Conservation (phyloP, 2,113 vertebrate genomes). For the Hippocampus zosterae region DNA sequence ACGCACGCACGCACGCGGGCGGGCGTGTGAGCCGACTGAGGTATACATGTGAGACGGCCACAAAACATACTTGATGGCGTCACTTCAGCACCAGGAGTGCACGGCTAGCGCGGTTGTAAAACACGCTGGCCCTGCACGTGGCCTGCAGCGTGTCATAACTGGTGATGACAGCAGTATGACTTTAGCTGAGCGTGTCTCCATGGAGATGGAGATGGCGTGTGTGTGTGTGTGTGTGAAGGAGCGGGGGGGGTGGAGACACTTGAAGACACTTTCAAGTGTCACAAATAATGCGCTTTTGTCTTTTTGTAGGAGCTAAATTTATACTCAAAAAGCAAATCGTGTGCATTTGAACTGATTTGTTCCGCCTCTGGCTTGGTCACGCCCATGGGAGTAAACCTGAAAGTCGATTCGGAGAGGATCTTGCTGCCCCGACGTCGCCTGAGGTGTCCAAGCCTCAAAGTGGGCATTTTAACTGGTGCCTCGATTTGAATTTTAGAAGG, state of each 20-base stretch:
- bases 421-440: background rate
- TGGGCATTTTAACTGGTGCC: conserved; percentile 21
- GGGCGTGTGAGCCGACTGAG: conserved; percentile 11
- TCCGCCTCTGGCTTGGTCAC: background rate
- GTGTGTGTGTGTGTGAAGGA: conserved; percentile 3
- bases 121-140: conserved; percentile 38
- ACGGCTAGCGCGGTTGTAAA: conserved; percentile 63
- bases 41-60: conserved; percentile 34
- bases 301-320: background rate
- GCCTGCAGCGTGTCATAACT: conserved; percentile 49
- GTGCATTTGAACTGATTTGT: conserved; percentile 1
- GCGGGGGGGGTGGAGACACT: too few relatives aligned
- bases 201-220: conserved; percentile 20
- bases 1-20: conserved; percentile 18
- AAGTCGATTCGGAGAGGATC: background rate
- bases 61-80: conserved; percentile 58
- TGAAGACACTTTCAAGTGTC: too few relatives aligned
- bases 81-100: conserved; percentile 51
- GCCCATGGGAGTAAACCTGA: background rate
- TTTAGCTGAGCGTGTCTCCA: conserved; percentile 14
- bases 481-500: background rate
- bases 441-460: background rate
- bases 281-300: background rate
- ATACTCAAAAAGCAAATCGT: background rate
- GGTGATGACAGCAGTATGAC: conserved; percentile 62